Percentiles rank a stretch among this genome's conserved stretches.
These are phyloP conservation scores for Cactoblastis cactorum DNA, from an alignment of 2,888 invertebrate genomes.

Conservation along the genomic window DNA sequence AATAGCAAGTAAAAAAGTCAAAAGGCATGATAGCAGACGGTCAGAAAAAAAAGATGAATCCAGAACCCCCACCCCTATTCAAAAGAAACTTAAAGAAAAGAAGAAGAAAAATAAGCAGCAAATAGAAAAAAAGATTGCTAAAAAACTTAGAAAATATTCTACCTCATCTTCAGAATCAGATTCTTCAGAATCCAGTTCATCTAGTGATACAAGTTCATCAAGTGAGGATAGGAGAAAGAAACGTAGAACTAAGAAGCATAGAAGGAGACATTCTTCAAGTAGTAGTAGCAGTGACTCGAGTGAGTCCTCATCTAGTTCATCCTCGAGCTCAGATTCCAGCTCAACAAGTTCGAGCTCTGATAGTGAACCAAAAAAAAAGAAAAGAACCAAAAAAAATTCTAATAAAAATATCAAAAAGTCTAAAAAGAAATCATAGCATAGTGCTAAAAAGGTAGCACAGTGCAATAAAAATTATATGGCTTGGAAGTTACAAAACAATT, in stretches of 20 bases:
- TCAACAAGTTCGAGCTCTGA: constrained; percentile 56
- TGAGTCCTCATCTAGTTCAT: constrained; percentile 48
- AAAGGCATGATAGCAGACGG: constrained; percentile 11
- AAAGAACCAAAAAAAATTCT: constrained; percentile 38
- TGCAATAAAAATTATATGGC: neutral
- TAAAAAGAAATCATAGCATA: constrained; percentile 38
- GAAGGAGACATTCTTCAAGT: constrained; percentile 50
- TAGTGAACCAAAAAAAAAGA: constrained; percentile 45
- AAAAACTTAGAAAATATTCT: constrained; percentile 54
- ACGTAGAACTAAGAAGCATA: constrained; percentile 23
- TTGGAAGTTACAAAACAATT: neutral
- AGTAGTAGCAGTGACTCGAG: constrained; percentile 57
- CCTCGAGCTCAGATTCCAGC: constrained; percentile 50
- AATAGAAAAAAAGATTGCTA: constrained; percentile 24
- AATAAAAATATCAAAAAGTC: constrained; percentile 36
- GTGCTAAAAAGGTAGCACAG: neutral
- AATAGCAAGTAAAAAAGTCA: constrained; percentile 13
- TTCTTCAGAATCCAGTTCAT: constrained; percentile 55
- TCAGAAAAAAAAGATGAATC: constrained; percentile 15
- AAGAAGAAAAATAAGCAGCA: constrained; percentile 22
- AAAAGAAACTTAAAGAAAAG: constrained; percentile 24
- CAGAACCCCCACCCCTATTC: constrained; percentile 31
- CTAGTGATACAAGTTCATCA: constrained; percentile 58
- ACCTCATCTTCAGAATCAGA: constrained; percentile 57
- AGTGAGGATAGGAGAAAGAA: constrained; percentile 41